Base-by-base conservation (phyloP, 2,797 vertebrate genomes). In the Gymnothorax javanicus region DNA sequence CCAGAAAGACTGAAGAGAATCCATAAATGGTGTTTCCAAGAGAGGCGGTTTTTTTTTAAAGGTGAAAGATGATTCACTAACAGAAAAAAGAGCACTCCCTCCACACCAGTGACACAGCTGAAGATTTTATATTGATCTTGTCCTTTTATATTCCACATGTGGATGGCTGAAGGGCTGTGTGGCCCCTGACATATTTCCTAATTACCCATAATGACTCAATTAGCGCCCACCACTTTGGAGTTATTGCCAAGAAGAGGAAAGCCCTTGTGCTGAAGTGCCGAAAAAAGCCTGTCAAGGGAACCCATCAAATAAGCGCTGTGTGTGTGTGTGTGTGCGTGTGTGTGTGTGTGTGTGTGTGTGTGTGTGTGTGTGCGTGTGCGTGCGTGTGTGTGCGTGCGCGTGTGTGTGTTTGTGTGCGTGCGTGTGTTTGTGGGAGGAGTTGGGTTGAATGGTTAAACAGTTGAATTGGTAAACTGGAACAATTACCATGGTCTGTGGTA, bases 221-320 rank as follows among this genome's bases (percentile, higher is more conserved):
- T 50, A 77, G 13, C 73, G 43, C 73, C 73, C 43, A 7, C 73
- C 20, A 43, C 52, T 50, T 50, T 20, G 50, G 54, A 54, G 23
- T 79, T 15, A 79, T 43, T 23, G 75, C 43, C 23, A 20, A n/a
- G 20, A 43, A 43, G 79, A 77, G 82, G 56, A 77, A 52, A 79
- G 50, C 82, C n/a, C 73, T 59, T 87, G 56, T 84, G 27, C 20
- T 50, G 2, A 23, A 91, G 90, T 91, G 91, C 89, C 92, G 92
- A 88, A 88, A 86, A 88, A 83, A 7, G 9, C 75, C 88, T 88
- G 83, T 27, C 87, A 83, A 81, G 77, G 58, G 57, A 15, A 81
- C 82, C 86, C 85, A 64, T 86, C 75, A 57, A 25, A 56, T 1
- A 6, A 67, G 20, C 62, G 57, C 20, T 84, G n/a, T 71, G n/a